phyloP scores from a whole-genome alignment of 2,888 invertebrate species.

The Cheilosia urbana region DNA sequence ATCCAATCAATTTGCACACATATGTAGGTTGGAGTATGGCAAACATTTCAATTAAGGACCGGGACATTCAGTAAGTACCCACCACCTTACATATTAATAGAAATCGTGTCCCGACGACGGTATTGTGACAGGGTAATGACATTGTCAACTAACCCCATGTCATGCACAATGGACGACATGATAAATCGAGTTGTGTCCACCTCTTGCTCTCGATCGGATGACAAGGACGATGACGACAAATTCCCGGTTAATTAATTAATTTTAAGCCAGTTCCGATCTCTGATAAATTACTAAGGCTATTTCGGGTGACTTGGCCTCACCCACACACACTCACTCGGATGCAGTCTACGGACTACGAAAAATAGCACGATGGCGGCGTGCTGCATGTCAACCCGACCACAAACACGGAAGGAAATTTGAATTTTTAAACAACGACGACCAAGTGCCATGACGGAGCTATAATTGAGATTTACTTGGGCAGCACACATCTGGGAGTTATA shows the following conservation, averaged over 20 bases:
- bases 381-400: constrained; percentile 60
- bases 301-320: constrained; percentile 52
- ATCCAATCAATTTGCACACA: constrained; percentile 64
- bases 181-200: constrained; percentile 45
- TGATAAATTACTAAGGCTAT: constrained; percentile 71
- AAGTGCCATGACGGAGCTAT: constrained; percentile 55
- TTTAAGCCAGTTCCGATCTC: constrained; percentile 59
- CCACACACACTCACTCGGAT: neutral
- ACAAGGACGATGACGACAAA: constrained; percentile 52
- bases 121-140: constrained; percentile 70
- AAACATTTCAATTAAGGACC: constrained; percentile 67
- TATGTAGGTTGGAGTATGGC: constrained; percentile 9
- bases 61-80: constrained; percentile 55
- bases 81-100: constrained; percentile 42
- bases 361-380: constrained; percentile 28
- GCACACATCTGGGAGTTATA: constrained; percentile 38
- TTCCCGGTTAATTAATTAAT: constrained; percentile 69
- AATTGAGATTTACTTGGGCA: constrained; percentile 61
- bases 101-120: constrained; percentile 40
- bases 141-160: constrained; percentile 63
- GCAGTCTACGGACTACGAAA: neutral
- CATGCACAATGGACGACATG: constrained; percentile 36
- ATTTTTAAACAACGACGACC: constrained; percentile 66
- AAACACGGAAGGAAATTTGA: constrained; percentile 49
- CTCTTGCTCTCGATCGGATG: constrained; percentile 14